Evolutionary conservation across 2,113 vertebrate species (phyloP).

Genomic region (Halichoeres trimaculatus): DNA sequence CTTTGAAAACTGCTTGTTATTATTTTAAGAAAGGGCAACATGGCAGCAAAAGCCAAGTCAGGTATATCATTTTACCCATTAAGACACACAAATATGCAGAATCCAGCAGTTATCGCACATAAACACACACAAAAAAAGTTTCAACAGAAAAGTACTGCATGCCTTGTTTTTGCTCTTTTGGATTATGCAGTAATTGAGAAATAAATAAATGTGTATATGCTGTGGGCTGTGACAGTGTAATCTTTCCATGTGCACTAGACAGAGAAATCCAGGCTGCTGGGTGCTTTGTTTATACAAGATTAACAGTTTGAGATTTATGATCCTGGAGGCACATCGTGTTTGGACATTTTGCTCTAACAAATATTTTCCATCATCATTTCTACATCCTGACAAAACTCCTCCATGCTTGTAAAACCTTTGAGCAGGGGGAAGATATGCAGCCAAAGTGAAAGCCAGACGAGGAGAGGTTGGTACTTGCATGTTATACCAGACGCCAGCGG

Average conservation of each 20-base stretch:
- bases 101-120: not conserved
- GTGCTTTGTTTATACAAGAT: slow-evolving; percentile 53
- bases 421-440: not conserved
- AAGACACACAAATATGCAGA: too few species aligned
- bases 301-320: slow-evolving; percentile 62
- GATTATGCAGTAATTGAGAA: not conserved
- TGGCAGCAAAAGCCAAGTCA: too few species aligned
- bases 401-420: slow-evolving; percentile 36
- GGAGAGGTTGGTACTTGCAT: slow-evolving; percentile 28
- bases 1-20: too few species aligned
- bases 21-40: too few species aligned
- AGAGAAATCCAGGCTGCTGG: slow-evolving; percentile 10
- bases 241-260: slow-evolving; percentile 10
- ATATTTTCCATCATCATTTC: slow-evolving; percentile 33
- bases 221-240: slow-evolving; percentile 27
- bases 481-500: slow-evolving; percentile 32
- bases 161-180: not conserved
- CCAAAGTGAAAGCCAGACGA: not conserved
- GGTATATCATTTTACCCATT: too few species aligned
- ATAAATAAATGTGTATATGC: not conserved
- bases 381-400: slow-evolving; percentile 38
- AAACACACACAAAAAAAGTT: not conserved
- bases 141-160: slow-evolving; percentile 8
- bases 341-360: slow-evolving; percentile 43
- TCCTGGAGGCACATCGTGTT: slow-evolving; percentile 39